Conservation (phyloP, 2,888 invertebrate species). For the Pristionchus japonicus region DNA sequence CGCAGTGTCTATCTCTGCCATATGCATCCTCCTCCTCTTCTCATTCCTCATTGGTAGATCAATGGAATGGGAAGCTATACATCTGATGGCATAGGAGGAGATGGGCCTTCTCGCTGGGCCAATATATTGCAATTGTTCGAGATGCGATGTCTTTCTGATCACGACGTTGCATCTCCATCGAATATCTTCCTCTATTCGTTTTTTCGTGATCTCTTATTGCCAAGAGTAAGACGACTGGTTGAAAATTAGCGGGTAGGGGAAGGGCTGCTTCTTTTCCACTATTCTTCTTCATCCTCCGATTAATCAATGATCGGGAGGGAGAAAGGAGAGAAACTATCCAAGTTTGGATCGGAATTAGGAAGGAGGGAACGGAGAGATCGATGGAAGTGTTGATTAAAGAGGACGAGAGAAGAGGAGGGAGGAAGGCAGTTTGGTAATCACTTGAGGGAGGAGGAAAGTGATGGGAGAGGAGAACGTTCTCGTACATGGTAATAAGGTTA, state of each 20-base stretch:
- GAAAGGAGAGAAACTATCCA: slow-evolving; percentile 9
- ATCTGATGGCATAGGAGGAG: neutral
- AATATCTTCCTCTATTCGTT: neutral
- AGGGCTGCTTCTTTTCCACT: neutral
- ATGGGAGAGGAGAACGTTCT: slow-evolving; percentile 32
- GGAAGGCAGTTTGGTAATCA: neutral
- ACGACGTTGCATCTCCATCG: neutral
- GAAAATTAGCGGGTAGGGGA: slow-evolving; percentile 13
- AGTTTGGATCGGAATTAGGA: neutral
- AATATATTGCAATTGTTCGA: neutral
- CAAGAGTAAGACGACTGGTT: neutral
- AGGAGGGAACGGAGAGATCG: slow-evolving; percentile 12
- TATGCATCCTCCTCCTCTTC: neutral
- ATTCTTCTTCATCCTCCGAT: neutral
- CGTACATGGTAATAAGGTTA: slow-evolving; percentile 32
- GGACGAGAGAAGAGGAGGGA: slow-evolving; percentile 23
- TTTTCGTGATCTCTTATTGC: neutral
- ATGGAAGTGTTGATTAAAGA: slow-evolving; percentile 48
- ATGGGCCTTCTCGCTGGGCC: neutral
- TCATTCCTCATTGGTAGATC: slow-evolving; percentile 31
- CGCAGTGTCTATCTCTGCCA: neutral
- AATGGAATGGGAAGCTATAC: slow-evolving; percentile 18
- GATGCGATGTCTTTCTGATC: neutral
- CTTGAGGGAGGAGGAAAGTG: slow-evolving; percentile 1
- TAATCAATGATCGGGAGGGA: neutral